A percentile compares a stretch with the other conserved stretches of the same genome.
Evolutionary conservation across 2,888 invertebrate genomes (phyloP).

Genomic region (Dichetophora obliterata): DNA sequence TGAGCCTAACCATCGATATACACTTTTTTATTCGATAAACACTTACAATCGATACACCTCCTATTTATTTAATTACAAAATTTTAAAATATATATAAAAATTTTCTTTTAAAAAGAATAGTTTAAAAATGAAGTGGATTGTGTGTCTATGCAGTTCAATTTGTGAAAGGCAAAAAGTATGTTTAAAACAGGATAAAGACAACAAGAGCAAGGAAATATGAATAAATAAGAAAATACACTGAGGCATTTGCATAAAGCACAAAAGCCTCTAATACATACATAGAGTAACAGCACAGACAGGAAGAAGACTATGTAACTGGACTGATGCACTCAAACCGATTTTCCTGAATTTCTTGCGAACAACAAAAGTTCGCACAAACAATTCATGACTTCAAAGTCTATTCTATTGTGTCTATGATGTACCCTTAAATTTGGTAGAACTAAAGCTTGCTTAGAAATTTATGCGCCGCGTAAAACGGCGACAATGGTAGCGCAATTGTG

Average conservation of each 20-base stretch:
- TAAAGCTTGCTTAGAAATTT: too few relatives aligned
- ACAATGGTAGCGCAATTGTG: slow-evolving; percentile 4
- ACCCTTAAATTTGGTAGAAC: too few relatives aligned
- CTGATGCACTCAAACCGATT: slow-evolving; percentile 25
- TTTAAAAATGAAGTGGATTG: too few relatives aligned
- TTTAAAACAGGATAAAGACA: background rate
- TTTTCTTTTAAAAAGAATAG: too few relatives aligned
- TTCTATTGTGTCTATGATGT: background rate
- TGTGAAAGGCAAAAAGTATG: too few relatives aligned
- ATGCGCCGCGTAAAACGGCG: slow-evolving; percentile 6
- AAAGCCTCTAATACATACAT: background rate
- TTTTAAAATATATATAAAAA: too few relatives aligned
- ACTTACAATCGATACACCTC: too few relatives aligned
- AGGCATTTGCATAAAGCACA: background rate
- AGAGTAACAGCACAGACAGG: background rate
- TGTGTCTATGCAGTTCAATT: too few relatives aligned
- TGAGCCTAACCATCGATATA: too few relatives aligned
- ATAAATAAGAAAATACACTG: background rate
- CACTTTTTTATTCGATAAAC: too few relatives aligned
- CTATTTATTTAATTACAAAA: too few relatives aligned
- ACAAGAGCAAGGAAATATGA: background rate
- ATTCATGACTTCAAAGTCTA: background rate
- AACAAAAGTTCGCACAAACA: background rate
- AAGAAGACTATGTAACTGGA: slow-evolving; percentile 13
- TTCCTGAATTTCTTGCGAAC: slow-evolving; percentile 10